phyloP scores from a whole-genome alignment of 2,888 invertebrate species.

The Osmoderma eremita region DNA sequence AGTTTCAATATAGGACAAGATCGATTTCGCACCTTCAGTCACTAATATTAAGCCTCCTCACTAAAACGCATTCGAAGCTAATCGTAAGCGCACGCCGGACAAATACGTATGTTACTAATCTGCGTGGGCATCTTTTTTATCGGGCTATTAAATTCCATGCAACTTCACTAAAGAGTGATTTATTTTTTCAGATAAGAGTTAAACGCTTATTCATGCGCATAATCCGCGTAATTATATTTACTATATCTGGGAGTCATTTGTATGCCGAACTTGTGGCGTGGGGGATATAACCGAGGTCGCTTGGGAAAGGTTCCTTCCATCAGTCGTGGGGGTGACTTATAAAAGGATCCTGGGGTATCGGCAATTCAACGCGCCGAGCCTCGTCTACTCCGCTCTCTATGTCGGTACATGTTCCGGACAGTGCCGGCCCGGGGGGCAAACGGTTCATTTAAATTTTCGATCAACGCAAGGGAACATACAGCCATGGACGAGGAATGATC shows the following conservation, averaged over 20 bases:
- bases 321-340: constrained; percentile 32
- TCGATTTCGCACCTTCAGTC: too few species aligned
- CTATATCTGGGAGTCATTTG: constrained; percentile 45
- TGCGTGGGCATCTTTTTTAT: constrained; percentile 10
- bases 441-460: constrained; percentile 48
- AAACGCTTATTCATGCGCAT: constrained; percentile 46
- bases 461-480: constrained; percentile 41
- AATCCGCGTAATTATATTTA: constrained; percentile 53
- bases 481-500: constrained; percentile 42
- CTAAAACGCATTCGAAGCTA: too few species aligned
- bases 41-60: too few species aligned
- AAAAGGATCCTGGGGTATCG: constrained; percentile 24
- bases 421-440: constrained; percentile 45
- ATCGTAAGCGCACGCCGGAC: too few species aligned
- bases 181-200: constrained; percentile 40
- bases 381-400: constrained; percentile 18
- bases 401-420: constrained; percentile 39
- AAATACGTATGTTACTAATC: background rate
- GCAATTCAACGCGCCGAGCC: constrained; percentile 24
- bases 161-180: constrained; percentile 38
- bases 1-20: too few species aligned
- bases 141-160: constrained; percentile 20
- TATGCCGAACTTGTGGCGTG: constrained; percentile 32
- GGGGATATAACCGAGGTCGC: constrained; percentile 45
- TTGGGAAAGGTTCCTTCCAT: constrained; percentile 24